phyloP scores from a whole-genome alignment of 1,140 invertebrate species.

The Lasioglossum baleicum region DNA sequence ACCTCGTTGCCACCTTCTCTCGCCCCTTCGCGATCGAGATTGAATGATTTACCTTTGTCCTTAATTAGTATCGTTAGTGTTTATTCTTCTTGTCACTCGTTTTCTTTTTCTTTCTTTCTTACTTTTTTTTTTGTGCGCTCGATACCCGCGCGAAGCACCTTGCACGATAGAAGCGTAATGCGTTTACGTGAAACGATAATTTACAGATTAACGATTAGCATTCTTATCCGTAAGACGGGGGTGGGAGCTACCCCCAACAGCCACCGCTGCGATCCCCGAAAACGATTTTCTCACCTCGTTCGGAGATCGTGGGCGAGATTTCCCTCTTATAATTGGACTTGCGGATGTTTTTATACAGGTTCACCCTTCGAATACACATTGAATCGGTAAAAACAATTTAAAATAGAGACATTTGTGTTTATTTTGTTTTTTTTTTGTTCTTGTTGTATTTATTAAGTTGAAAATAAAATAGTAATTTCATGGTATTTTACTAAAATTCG shows the following conservation, averaged over 20 bases:
- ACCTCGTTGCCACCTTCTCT: neutral
- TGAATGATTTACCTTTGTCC: neutral
- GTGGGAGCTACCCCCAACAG: constrained; percentile 1
- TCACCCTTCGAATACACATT: neutral
- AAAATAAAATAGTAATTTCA: neutral
- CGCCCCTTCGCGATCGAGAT: constrained; percentile 36
- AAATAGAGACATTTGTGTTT: neutral
- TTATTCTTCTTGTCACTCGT: neutral
- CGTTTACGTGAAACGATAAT: constrained; percentile 54
- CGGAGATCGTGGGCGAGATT: neutral
- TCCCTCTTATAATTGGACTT: constrained; percentile 17
- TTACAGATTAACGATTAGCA: constrained; percentile 56
- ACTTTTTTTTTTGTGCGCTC: constrained; percentile 31
- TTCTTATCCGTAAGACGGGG: constrained; percentile 17
- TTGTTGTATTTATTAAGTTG: neutral
- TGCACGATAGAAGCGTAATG: constrained; percentile 67
- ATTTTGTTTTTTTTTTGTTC: neutral
- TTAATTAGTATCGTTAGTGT: constrained; percentile 1
- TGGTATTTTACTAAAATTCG: neutral
- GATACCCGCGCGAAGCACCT: constrained; percentile 55
- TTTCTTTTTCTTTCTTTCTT: too few species aligned
- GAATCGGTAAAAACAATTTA: neutral
- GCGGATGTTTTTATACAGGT: neutral
- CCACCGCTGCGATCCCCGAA: neutral
- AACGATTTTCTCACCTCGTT: constrained; percentile 7